A percentile compares a stretch with the other conserved stretches of the same genome.
phyloP scores from a whole-genome alignment of 2,113 vertebrate species.

The Rhabdornis inornatus region DNA sequence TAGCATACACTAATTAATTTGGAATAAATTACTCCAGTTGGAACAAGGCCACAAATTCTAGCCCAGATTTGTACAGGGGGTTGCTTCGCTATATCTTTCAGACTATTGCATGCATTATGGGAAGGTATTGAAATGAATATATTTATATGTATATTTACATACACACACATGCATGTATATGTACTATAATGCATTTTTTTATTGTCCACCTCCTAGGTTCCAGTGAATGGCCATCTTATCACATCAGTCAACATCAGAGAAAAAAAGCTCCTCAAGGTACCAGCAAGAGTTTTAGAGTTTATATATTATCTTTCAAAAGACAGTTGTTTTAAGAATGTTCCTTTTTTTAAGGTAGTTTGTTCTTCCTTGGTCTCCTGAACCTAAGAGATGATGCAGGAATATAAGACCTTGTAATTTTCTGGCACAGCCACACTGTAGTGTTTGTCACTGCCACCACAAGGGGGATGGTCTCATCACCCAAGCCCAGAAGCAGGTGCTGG shows the following conservation, averaged over 20 bases:
- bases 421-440: neutral
- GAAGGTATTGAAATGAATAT: neutral
- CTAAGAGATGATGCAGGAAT: neutral
- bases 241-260: constrained; percentile 10
- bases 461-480: neutral
- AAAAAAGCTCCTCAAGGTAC: constrained; percentile 56
- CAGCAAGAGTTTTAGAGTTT: neutral
- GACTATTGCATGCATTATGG: neutral
- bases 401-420: neutral
- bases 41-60: constrained; percentile 5
- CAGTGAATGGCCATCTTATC: constrained; percentile 29
- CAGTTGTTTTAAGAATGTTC: neutral
- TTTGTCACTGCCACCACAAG: neutral
- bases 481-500: neutral
- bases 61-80: neutral
- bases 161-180: neutral
- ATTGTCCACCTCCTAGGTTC: neutral
- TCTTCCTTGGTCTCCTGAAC: neutral
- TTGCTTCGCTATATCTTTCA: neutral
- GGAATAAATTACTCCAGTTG: constrained; percentile 21
- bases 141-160: neutral
- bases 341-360: neutral
- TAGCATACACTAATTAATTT: constrained; percentile 34
- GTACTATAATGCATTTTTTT: neutral
- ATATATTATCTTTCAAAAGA: neutral